Evolutionary conservation across 1,140 invertebrate species (phyloP), one percentile per base, ranked within the genome.

Genomic region (Drosophila dunni): DNA sequence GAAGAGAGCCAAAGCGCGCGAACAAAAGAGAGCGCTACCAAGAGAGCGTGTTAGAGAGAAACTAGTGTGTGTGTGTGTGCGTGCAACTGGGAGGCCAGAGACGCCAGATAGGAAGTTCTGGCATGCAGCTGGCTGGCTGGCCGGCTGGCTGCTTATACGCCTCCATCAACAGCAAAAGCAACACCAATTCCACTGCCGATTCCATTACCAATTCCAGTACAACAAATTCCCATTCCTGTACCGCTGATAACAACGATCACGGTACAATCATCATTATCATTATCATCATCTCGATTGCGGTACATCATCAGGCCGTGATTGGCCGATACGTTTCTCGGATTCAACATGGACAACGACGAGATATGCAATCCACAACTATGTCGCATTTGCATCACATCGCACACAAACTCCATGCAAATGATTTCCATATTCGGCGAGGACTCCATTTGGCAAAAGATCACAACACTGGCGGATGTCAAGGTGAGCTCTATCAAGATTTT

Each of bases 381-480:
- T 75, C 89, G 89, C 78, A 92, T 91, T 63, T 92, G 91, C 83
- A 91, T 92, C 50, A 81, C 78, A 63, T 77, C 90, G 63, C 89
- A 86, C 65, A 75, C 78, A 56, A 82, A 79, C 38, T 75, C 68
- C 24, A 72, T 76, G 69, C 85, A 84, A 79, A 91, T 92, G 85
- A 92, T 92, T 54, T 88, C 91, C 50, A 92, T 92, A 60, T 92
- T 92, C 54, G 91, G 91, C 44, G 91, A 92, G 81, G 91, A 92
- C 66, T 89, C 79, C 38, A 67, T 92, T 33, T 92, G 91, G 91
- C 80, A 91, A 58, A 92, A 92, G 75, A 92, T 92, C 48, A 91
- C 91, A 53, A 91, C 82, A 51, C 62, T 92, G 65, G 91, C 91
- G 45, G 81, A 91, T 81, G 85, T 92, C 46, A 84, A 92, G 91